Base-by-base conservation (phyloP, 2,888 invertebrate genomes). In the Machimus atricapillus region DNA sequence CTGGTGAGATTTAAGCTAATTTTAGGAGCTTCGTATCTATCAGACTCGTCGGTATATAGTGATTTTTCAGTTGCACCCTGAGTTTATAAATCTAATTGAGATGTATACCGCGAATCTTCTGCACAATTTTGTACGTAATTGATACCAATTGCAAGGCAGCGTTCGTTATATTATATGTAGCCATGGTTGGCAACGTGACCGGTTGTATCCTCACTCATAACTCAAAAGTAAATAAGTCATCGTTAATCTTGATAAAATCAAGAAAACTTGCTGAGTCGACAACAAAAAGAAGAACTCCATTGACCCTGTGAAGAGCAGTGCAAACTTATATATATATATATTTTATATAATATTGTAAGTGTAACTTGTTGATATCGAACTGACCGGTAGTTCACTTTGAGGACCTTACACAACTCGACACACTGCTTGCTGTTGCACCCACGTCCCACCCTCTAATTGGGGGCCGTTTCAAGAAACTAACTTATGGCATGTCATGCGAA, bases 351-450 rank as follows among this genome's bases (percentile, higher is more conserved):
- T 81, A 34, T 34, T 34, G 34, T 34, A 23, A 34, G 6, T 34
- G 34, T 34, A 23, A 81, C 81, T 81, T 81, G 81, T 81, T 81
- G 81, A 81, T 81, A 81, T 27, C 34, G 31, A 81, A 81, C 81
- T 43, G 81, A 56, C 81, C 52, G 27, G 81, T 16, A 81, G 81
- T 56, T 81, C 81, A 31, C 52, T 81, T 81, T 23, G 7, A 78
- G 8, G 19, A n/a, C 23, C 19, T 4, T n/a, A 19, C 37, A 78
- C n/a, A 14, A 23, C 12, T 19, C 37, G n/a, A 34, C n/a, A 40
- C 77, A 34, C 52, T 27, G 23, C 23, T 9, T 9, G 0, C 66
- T 12, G 12, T 2, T 66, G 66, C 66, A 66, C 23, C 66, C 66
- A 27, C n/a, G n/a, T n/a, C n/a, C n/a, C n/a, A n/a, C 23, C 27